Evolutionary conservation across 2,113 vertebrate species (phyloP).

Genomic region (Alligator sinensis): DNA sequence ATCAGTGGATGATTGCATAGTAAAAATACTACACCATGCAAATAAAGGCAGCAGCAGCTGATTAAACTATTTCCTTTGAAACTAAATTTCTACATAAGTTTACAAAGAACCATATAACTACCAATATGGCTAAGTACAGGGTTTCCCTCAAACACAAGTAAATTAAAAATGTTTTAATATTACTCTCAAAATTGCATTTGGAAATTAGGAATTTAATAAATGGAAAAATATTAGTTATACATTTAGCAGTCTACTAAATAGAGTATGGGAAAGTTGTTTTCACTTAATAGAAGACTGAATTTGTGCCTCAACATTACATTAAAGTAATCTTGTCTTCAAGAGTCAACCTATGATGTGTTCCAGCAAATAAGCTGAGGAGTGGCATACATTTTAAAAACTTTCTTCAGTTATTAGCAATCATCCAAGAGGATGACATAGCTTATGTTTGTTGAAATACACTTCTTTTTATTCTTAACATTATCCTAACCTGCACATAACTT

Average conservation of each 20-base stretch:
- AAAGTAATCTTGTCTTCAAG: not conserved
- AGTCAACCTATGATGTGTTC: not conserved
- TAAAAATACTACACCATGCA: not conserved
- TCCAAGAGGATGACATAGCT: not conserved
- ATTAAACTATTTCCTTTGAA: not conserved
- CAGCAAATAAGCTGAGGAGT: not conserved
- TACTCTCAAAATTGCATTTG: not conserved
- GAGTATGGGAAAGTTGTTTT: not conserved
- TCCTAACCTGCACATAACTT: not conserved
- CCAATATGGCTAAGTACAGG: not conserved
- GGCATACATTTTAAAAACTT: not conserved
- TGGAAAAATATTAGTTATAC: not conserved
- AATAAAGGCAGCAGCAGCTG: not conserved
- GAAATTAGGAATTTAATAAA: not conserved
- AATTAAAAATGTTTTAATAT: not conserved
- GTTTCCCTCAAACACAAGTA: not conserved
- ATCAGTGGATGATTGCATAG: not conserved
- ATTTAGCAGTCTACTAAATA: not conserved
- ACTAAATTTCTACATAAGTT: not conserved
- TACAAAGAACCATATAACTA: not conserved
- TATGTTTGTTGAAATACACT: not conserved
- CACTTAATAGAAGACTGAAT: not conserved
- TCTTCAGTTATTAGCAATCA: not conserved
- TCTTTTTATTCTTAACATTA: not conserved
- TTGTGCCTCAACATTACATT: not conserved